These are phyloP conservation scores for Meteorus cinctellus DNA, from an alignment of 2,888 invertebrate species.

Conservation along the genomic window DNA sequence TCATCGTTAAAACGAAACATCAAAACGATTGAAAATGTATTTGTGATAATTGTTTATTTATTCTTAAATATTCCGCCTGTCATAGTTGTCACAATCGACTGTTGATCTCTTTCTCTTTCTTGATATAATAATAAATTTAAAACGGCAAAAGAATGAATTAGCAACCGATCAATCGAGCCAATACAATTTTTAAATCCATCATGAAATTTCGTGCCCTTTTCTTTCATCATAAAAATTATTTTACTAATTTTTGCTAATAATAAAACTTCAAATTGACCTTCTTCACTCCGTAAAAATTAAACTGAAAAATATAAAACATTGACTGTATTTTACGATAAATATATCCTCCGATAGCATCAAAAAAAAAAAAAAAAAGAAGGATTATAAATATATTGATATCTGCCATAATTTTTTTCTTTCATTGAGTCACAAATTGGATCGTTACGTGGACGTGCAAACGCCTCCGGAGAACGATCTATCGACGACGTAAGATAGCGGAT, in stretches of 20 bases:
- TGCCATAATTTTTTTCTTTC: slow-evolving; percentile 31
- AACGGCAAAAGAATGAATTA: too few species aligned
- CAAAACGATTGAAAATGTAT: slow-evolving; percentile 36
- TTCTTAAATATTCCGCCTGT: background rate
- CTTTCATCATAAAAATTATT: too few species aligned
- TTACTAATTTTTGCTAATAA: too few species aligned
- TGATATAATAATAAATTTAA: too few species aligned
- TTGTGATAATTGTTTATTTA: slow-evolving; percentile 19
- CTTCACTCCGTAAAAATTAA: too few species aligned
- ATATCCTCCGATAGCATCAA: background rate
- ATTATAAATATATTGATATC: slow-evolving; percentile 1
- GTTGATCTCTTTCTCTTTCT: too few species aligned
- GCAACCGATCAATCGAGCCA: too few species aligned
- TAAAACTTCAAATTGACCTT: too few species aligned
- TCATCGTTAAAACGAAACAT: slow-evolving; percentile 52
- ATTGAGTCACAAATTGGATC: slow-evolving; percentile 47
- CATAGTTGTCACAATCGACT: background rate
- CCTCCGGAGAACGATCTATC: slow-evolving; percentile 40
- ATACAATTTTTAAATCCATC: too few species aligned
- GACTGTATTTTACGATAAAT: background rate
- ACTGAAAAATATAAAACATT: background rate
- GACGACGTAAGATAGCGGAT: slow-evolving; percentile 24
- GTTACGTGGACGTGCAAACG: slow-evolving; percentile 41
- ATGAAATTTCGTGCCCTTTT: too few species aligned
- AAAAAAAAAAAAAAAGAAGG: background rate